Conservation (phyloP, 2,113 vertebrate species). For the Diglossa brunneiventris region DNA sequence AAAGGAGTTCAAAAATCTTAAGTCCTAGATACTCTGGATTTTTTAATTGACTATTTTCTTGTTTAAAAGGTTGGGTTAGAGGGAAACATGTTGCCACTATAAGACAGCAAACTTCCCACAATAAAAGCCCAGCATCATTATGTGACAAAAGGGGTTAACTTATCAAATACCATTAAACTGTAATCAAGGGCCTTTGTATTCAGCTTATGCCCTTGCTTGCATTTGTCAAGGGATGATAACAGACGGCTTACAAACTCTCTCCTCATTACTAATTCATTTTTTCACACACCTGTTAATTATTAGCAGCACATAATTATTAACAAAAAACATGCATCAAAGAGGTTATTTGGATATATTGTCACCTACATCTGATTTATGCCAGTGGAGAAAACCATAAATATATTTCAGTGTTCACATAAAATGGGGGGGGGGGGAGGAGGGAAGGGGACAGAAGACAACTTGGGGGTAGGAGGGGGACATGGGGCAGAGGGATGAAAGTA, state of each 20-base stretch:
- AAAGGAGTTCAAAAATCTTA: background rate
- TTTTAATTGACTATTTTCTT: background rate
- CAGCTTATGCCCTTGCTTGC: slow-evolving; percentile 46
- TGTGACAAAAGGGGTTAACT: slow-evolving; percentile 51
- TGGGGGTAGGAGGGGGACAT: background rate
- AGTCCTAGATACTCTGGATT: background rate
- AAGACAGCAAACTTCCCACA: background rate
- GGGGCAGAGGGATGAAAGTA: background rate
- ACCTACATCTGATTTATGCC: slow-evolving; percentile 45
- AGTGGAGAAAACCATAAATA: slow-evolving; percentile 29
- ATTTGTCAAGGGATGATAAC: slow-evolving; percentile 64
- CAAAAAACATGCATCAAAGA: slow-evolving; percentile 58
- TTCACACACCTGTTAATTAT: slow-evolving; percentile 70
- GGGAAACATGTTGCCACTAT: background rate
- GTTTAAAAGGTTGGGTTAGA: background rate
- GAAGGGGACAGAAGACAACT: fast-evolving
- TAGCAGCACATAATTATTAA: slow-evolving; percentile 66
- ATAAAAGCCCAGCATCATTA: background rate
- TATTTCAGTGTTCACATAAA: background rate
- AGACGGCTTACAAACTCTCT: slow-evolving; percentile 65
- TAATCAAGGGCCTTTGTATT: slow-evolving; percentile 58
- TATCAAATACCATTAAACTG: slow-evolving; percentile 49
- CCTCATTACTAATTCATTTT: slow-evolving; percentile 68
- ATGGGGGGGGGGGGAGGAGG: fast-evolving
- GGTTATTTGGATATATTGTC: slow-evolving; percentile 64